phyloP scores from a whole-genome alignment of 2,888 invertebrate species.

The Drosophila parthenogenetica region DNA sequence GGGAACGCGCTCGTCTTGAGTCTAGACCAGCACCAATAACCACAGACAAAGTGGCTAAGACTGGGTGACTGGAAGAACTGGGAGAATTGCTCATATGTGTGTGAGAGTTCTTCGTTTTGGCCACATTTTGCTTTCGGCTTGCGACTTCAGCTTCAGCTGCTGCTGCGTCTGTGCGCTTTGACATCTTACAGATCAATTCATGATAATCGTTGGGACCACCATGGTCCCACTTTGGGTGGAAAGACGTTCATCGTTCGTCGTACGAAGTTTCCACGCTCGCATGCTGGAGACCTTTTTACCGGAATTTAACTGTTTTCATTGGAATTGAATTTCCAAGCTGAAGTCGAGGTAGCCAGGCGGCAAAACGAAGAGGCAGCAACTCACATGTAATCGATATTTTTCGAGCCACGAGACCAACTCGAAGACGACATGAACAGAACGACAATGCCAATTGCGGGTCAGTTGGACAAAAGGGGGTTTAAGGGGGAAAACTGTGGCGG shows the following conservation, averaged over 20 bases:
- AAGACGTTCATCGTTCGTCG: constrained; percentile 9
- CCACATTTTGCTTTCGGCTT: constrained; percentile 44
- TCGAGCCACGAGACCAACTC: constrained; percentile 59
- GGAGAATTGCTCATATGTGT: constrained; percentile 54
- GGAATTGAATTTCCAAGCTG: constrained; percentile 74
- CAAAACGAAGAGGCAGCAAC: constrained; percentile 39
- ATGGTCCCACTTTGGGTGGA: constrained; percentile 76
- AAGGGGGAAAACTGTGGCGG: not conserved
- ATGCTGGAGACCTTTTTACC: constrained; percentile 74
- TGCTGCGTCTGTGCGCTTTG: constrained; percentile 78
- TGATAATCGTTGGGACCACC: constrained; percentile 83
- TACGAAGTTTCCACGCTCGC: constrained; percentile 55
- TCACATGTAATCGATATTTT: constrained; percentile 81
- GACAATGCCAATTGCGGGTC: constrained; percentile 47
- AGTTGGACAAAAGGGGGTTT: constrained; percentile 8
- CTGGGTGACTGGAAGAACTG: constrained; percentile 13
- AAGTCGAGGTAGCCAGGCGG: constrained; percentile 28
- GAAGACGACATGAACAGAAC: constrained; percentile 44
- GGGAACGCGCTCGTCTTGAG: constrained; percentile 40
- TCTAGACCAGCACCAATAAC: constrained; percentile 15
- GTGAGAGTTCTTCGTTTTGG: constrained; percentile 63
- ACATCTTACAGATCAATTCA: constrained; percentile 84
- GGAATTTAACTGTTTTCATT: constrained; percentile 80
- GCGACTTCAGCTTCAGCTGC: constrained; percentile 29
- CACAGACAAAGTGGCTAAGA: constrained; percentile 65